Evolutionary conservation across 2,888 invertebrate genomes (phyloP).

Genomic region (Latrodectus hesperus): DNA sequence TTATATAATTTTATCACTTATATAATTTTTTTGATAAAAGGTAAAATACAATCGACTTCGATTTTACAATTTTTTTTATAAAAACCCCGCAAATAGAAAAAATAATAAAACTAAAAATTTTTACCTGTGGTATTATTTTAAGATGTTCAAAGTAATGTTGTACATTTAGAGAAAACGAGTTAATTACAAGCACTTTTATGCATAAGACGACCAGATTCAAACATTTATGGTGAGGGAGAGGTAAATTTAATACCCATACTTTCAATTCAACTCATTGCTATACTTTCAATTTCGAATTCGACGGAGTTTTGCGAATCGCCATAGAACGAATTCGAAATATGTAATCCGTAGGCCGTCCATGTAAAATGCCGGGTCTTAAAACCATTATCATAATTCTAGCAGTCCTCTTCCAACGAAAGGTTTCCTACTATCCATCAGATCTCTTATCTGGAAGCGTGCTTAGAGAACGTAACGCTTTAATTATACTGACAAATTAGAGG

Average conservation of each 20-base stretch:
- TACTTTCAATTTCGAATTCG: constrained; percentile 67
- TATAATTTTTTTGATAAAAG: too few species aligned
- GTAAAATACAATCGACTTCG: too few species aligned
- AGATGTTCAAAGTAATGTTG: too few species aligned
- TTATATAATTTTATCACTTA: too few species aligned
- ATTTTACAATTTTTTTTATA: too few species aligned
- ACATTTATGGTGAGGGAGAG: neutral
- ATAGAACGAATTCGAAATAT: constrained; percentile 8
- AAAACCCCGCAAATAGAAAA: too few species aligned
- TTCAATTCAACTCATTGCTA: neutral
- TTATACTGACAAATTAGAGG: constrained; percentile 67
- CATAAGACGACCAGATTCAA: neutral
- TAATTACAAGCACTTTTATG: too few species aligned
- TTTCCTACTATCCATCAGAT: constrained; percentile 66
- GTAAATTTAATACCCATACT: neutral
- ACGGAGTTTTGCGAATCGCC: constrained; percentile 48
- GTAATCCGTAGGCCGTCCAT: neutral
- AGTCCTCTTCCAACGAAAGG: constrained; percentile 43
- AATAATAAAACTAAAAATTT: too few species aligned
- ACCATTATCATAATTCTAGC: constrained; percentile 68
- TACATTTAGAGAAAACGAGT: too few species aligned
- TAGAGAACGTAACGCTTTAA: constrained; percentile 66
- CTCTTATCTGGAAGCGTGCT: constrained; percentile 66
- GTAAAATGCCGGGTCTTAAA: constrained; percentile 19
- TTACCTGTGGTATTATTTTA: too few species aligned